Evolutionary conservation across 2,888 invertebrate genomes (phyloP).

Genomic region (Drosophila antonietae): DNA sequence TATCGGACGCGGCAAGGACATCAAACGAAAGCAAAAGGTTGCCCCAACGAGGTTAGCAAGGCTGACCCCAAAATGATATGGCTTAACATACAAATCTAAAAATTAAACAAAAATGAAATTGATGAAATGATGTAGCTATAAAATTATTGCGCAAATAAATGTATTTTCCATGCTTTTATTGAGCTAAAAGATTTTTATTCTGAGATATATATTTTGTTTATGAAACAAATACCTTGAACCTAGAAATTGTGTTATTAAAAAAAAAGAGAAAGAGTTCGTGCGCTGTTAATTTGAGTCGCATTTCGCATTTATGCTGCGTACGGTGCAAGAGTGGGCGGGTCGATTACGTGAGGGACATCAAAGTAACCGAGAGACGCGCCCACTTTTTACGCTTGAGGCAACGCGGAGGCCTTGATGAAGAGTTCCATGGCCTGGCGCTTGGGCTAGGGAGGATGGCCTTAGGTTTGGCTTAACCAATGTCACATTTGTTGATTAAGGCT

Average conservation of each 20-base stretch:
- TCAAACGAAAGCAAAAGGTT: conserved; percentile 17
- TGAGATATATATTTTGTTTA: not conserved
- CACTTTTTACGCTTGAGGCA: conserved; percentile 58
- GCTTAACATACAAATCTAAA: not conserved
- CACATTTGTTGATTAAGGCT: conserved; percentile 73
- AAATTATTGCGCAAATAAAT: not conserved
- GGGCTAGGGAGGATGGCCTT: not conserved
- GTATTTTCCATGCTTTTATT: too few relatives aligned
- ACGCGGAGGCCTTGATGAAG: conserved; percentile 50
- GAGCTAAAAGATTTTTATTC: not conserved
- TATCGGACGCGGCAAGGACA: conserved; percentile 35
- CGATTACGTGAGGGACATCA: conserved; percentile 73
- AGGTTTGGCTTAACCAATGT: conserved; percentile 42
- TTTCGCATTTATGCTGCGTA: conserved; percentile 51
- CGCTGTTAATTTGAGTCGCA: conserved; percentile 52
- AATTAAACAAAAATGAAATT: not conserved
- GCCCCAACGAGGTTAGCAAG: not conserved
- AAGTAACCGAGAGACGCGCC: conserved; percentile 66
- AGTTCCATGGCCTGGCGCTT: conserved; percentile 11
- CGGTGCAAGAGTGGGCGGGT: conserved; percentile 27
- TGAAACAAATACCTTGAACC: not conserved
- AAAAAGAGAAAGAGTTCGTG: conserved; percentile 49
- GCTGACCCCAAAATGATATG: not conserved
- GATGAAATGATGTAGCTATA: not conserved
- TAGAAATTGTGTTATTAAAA: conserved; percentile 7